phyloP scores from a whole-genome alignment of 2,113 vertebrate species.

The Axis porcinus region DNA sequence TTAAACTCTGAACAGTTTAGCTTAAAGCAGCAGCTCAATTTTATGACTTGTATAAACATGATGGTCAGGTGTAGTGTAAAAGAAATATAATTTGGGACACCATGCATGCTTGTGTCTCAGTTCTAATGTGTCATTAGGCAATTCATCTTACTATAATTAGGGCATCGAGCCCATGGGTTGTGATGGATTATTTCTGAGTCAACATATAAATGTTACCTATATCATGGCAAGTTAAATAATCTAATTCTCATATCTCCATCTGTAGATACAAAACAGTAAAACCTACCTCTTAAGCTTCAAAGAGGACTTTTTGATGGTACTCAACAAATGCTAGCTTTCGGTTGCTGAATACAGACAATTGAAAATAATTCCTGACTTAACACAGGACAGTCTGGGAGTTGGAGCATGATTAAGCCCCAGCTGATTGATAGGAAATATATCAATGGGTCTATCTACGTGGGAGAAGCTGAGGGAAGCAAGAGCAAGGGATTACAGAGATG shows the following conservation, averaged over 20 bases:
- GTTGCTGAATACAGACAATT: not conserved
- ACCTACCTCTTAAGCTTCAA: not conserved
- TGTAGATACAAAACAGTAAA: not conserved
- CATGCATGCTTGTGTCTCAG: not conserved
- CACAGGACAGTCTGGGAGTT: not conserved
- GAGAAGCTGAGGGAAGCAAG: not conserved
- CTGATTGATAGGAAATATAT: not conserved
- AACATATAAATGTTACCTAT: not conserved
- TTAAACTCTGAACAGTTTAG: not conserved
- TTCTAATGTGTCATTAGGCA: not conserved
- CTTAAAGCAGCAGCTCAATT: not conserved
- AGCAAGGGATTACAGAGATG: not conserved
- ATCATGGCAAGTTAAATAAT: not conserved
- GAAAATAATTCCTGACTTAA: conserved; percentile 19
- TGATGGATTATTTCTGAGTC: not conserved
- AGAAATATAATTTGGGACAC: not conserved
- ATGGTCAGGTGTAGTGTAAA: not conserved
- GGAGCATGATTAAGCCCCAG: not conserved
- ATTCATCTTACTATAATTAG: not conserved
- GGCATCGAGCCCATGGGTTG: not conserved
- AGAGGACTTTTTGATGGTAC: not conserved
- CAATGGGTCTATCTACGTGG: not conserved
- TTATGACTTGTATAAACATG: not conserved
- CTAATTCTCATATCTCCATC: not conserved
- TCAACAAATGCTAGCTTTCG: not conserved